Conservation (phyloP, 2,888 invertebrate species). For the Eurytoma californica region DNA sequence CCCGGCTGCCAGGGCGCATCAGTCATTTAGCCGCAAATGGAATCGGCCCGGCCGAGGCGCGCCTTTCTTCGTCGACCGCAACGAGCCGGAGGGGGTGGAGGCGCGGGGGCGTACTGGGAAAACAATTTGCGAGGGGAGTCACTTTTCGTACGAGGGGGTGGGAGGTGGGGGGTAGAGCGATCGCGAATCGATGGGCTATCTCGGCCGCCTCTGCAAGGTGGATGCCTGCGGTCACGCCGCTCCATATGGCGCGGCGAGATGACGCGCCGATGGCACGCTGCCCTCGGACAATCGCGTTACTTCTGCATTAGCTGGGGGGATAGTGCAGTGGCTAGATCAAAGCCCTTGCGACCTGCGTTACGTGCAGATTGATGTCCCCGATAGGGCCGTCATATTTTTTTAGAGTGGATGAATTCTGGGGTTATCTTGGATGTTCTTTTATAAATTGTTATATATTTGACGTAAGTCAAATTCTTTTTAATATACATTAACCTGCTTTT, state of each 20-base stretch:
- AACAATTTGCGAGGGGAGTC: conserved; percentile 36
- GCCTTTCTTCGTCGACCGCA: conserved; percentile 9
- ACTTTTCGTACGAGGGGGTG: neutral
- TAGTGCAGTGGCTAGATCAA: neutral
- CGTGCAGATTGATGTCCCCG: too few relatives aligned
- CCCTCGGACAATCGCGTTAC: conserved; percentile 38
- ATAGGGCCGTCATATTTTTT: too few relatives aligned
- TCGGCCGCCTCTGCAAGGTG: conserved; percentile 2
- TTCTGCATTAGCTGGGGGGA: conserved; percentile 34
- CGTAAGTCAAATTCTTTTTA: too few relatives aligned
- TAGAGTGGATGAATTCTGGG: too few relatives aligned
- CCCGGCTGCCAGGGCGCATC: conserved; percentile 65
- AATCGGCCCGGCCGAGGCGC: conserved; percentile 56
- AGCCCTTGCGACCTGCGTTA: too few relatives aligned
- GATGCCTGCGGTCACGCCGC: neutral
- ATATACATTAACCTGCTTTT: too few relatives aligned
- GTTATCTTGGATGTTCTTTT: too few relatives aligned
- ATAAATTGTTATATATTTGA: too few relatives aligned
- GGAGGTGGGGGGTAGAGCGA: neutral
- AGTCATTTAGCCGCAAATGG: conserved; percentile 73
- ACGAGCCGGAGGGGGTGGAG: neutral
- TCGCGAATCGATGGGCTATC: conserved; percentile 12
- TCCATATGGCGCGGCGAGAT: conserved; percentile 22
- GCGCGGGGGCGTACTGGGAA: conserved; percentile 18
- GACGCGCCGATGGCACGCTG: neutral